Conservation (phyloP, 2,113 vertebrate genomes). For the Acanthochromis polyacanthus region DNA sequence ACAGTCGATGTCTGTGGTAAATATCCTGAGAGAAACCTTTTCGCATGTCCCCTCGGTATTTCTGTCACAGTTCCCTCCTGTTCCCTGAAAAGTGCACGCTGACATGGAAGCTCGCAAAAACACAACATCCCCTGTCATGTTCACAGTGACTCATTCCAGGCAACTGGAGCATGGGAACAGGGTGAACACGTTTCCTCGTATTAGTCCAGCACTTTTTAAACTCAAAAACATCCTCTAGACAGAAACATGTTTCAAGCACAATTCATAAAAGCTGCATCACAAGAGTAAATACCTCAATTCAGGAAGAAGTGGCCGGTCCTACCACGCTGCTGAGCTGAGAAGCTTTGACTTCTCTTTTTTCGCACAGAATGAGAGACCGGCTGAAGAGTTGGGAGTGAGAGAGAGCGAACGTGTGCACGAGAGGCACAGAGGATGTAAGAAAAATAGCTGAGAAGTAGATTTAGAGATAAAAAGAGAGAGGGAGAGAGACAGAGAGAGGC, state of each 20-base stretch:
- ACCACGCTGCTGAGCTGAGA: slow-evolving; percentile 67
- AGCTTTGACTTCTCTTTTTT: slow-evolving; percentile 69
- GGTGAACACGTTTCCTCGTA: slow-evolving; percentile 41
- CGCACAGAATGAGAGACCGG: slow-evolving; percentile 64
- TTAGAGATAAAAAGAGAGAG: slow-evolving; percentile 26
- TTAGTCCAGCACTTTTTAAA: slow-evolving; percentile 4
- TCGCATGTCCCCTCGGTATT: slow-evolving; percentile 61
- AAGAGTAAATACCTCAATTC: slow-evolving; percentile 75
- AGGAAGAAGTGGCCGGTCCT: slow-evolving; percentile 69
- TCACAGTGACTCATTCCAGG: slow-evolving; percentile 56
- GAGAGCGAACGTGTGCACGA: slow-evolving; percentile 46
- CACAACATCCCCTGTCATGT: slow-evolving; percentile 65
- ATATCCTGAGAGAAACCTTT: slow-evolving; percentile 62
- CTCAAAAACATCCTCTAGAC: not conserved
- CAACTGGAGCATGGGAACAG: slow-evolving; percentile 39
- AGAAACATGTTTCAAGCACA: slow-evolving; percentile 6
- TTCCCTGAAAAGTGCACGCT: slow-evolving; percentile 69
- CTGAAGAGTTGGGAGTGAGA: slow-evolving; percentile 60
- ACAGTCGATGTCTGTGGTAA: slow-evolving; percentile 56
- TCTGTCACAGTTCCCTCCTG: slow-evolving; percentile 69
- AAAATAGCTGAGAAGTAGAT: slow-evolving; percentile 40
- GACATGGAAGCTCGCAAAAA: slow-evolving; percentile 67
- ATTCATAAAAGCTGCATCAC: slow-evolving; percentile 17
- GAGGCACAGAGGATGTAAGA: slow-evolving; percentile 39
- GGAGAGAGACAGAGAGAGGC: slow-evolving; percentile 16